Evolutionary conservation across 2,113 vertebrate species (phyloP).

Genomic region (Urocolius indicus): DNA sequence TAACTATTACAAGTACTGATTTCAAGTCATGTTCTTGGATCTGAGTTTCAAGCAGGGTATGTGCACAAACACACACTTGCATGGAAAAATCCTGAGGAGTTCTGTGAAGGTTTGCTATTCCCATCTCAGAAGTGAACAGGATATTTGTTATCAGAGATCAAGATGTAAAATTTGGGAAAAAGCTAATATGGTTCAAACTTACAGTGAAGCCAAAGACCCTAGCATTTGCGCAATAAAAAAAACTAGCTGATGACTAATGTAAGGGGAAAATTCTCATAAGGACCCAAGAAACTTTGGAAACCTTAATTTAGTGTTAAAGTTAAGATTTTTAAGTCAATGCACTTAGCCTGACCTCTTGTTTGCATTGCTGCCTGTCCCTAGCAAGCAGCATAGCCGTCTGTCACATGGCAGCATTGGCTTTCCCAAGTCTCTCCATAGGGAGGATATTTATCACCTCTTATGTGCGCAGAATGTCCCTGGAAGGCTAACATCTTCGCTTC

Average conservation of each 20-base stretch:
- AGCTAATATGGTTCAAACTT: background rate
- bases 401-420: background rate
- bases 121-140: background rate
- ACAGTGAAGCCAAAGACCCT: background rate
- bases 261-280: background rate
- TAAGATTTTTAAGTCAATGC: background rate
- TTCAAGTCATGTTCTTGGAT: background rate
- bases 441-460: background rate
- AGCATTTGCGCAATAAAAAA: background rate
- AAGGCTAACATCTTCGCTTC: background rate
- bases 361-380: background rate
- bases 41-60: background rate
- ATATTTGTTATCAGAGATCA: background rate
- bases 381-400: background rate
- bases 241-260: background rate
- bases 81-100: background rate
- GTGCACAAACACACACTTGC: background rate
- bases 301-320: conserved; percentile 1
- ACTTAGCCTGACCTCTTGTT: background rate
- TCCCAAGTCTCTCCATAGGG: background rate
- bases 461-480: accelerated
- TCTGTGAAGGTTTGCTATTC: background rate
- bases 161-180: background rate
- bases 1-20: background rate
- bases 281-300: background rate